Conservation (phyloP, 2,888 invertebrate genomes). For the Heliconius hortense region DNA sequence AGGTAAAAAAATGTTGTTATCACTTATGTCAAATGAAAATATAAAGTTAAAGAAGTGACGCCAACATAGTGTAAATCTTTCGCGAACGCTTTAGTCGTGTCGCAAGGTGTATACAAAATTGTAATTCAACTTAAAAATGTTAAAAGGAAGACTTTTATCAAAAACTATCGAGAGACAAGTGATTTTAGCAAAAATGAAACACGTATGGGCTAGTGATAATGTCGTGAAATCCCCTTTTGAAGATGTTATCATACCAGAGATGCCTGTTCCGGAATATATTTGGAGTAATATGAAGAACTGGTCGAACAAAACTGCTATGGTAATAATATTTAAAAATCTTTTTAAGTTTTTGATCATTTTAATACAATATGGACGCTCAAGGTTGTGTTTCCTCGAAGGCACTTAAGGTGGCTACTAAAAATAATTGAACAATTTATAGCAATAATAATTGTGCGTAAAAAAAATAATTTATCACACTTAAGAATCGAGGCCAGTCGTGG, state of each 20-base stretch:
- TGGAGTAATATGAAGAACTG: constrained; percentile 83
- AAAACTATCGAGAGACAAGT: constrained; percentile 9
- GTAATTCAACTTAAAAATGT: neutral
- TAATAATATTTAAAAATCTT: constrained; percentile 34
- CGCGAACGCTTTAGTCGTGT: constrained; percentile 13
- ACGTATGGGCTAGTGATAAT: constrained; percentile 48
- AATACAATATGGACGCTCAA: neutral
- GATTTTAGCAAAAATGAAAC: constrained; percentile 27
- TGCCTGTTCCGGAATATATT: constrained; percentile 80
- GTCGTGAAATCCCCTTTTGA: constrained; percentile 69
- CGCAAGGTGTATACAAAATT: neutral
- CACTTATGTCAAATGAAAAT: neutral
- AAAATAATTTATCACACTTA: neutral
- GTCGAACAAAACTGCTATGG: constrained; percentile 81
- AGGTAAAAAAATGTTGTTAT: neutral
- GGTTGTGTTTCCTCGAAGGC: neutral
- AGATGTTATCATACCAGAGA: constrained; percentile 70
- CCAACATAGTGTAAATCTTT: neutral
- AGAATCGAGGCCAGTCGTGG: no score
- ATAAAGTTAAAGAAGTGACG: neutral
- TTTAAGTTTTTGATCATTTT: constrained; percentile 34
- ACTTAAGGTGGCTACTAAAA: neutral
- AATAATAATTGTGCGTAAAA: neutral
- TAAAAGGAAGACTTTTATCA: constrained; percentile 2
- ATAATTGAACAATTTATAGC: neutral